Evolutionary conservation across 1,140 invertebrate genomes (phyloP).

Genomic region (Hycleus cichorii): DNA sequence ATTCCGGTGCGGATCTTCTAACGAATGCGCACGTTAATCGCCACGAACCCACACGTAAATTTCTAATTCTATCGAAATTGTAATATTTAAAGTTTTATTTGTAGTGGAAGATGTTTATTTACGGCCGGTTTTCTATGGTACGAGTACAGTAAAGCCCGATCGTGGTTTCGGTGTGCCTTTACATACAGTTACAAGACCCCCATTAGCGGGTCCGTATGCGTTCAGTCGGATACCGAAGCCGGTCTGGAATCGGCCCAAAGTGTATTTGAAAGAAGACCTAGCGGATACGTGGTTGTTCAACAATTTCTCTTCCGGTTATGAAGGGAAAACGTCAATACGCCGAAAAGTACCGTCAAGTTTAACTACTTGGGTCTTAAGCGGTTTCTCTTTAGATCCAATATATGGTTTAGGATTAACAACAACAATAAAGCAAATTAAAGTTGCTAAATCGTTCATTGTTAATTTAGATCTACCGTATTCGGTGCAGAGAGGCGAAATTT

Average conservation of each 20-base stretch:
- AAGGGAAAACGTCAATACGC: slow-evolving; percentile 51
- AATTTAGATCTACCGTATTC: slow-evolving; percentile 77
- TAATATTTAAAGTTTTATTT: slow-evolving; percentile 6
- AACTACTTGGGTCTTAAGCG: slow-evolving; percentile 87
- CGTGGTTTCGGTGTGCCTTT: slow-evolving; percentile 45
- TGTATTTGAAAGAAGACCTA: slow-evolving; percentile 66
- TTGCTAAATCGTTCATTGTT: slow-evolving; percentile 85
- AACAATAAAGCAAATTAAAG: slow-evolving; percentile 64
- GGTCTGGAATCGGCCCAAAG: slow-evolving; percentile 68
- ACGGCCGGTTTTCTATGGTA: slow-evolving; percentile 41
- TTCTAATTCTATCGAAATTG: background rate
- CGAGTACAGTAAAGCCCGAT: slow-evolving; percentile 51
- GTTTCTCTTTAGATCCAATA: slow-evolving; percentile 81
- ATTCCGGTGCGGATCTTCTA: slow-evolving; percentile 68
- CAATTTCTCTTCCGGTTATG: slow-evolving; percentile 62
- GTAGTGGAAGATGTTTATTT: slow-evolving; percentile 40
- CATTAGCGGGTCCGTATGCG: slow-evolving; percentile 79
- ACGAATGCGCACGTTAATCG: slow-evolving; percentile 63
- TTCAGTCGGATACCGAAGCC: slow-evolving; percentile 79
- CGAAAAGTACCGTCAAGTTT: slow-evolving; percentile 77
- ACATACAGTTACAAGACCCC: slow-evolving; percentile 64
- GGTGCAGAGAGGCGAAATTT: slow-evolving; percentile 82
- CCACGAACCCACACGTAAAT: slow-evolving; percentile 52
- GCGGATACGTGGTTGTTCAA: slow-evolving; percentile 77
- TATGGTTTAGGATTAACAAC: slow-evolving; percentile 77